Evolutionary conservation across 2,888 invertebrate species (phyloP).

Genomic region (Microctonus aethiopoides): DNA sequence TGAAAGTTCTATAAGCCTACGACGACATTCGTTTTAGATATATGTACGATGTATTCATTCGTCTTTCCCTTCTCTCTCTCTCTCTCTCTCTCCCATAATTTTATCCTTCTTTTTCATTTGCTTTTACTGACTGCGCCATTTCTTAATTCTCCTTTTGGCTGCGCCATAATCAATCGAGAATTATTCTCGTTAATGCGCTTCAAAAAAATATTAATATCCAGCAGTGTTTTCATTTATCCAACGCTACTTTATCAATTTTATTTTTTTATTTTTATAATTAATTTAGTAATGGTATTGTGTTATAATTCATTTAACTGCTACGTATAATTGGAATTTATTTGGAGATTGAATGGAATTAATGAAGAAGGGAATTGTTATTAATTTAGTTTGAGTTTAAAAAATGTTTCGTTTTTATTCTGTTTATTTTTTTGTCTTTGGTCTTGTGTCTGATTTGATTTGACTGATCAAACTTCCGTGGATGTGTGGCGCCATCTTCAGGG

Average conservation of each 20-base stretch:
- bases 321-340: too few relatives aligned
- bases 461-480: slow-evolving; percentile 10
- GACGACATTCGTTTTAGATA: slow-evolving; percentile 5
- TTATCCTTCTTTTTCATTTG: slow-evolving; percentile 15
- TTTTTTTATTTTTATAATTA: too few relatives aligned
- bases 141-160: neutral
- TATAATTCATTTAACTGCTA: too few relatives aligned
- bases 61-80: slow-evolving; percentile 34
- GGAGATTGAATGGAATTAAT: too few relatives aligned
- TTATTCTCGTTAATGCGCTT: too few relatives aligned
- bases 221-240: too few relatives aligned
- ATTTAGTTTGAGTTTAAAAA: neutral
- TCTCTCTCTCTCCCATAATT: slow-evolving; percentile 5
- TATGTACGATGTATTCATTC: slow-evolving; percentile 31
- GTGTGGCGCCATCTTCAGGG: slow-evolving; percentile 29
- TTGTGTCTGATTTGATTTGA: too few relatives aligned
- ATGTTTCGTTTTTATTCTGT: slow-evolving; percentile 7
- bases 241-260: too few relatives aligned
- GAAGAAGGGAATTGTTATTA: too few relatives aligned
- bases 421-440: neutral
- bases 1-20: slow-evolving; percentile 35
- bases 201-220: too few relatives aligned
- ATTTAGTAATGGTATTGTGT: too few relatives aligned
- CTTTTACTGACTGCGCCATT: neutral
- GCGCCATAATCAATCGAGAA: too few relatives aligned